Evolutionary conservation across 1,140 invertebrate species (phyloP), one percentile per base, ranked within the genome.

Genomic region (Bacillus rossius): DNA sequence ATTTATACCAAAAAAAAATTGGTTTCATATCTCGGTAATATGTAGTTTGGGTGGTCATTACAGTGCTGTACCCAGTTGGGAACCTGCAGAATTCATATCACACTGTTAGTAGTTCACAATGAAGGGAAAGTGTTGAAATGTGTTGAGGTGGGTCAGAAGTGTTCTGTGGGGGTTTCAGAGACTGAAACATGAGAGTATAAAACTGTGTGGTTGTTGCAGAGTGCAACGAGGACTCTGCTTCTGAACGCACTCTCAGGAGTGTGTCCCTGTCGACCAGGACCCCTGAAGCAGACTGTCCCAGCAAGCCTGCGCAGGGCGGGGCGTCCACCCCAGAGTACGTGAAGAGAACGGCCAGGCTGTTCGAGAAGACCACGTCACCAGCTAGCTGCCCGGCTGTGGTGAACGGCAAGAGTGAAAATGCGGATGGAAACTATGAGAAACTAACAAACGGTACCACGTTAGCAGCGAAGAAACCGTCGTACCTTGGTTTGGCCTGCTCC

Each of bases 401-500:
- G 14, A 25, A 29, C 34, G 48, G 8, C 23, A 29, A n/a, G 1
- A 50, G 20, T 50, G 37, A 50, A 50, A 17, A 25, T 14, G 8
- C n/a, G 14, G 48, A 50, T 25, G 23, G 25, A 26, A 16, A 8
- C 7, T 29, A 26, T 50, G 29, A 34, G 29, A 29, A 26, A n/a
- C 8, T 50, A 50, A 34, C 37, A n/a, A 50, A 50, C 34, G 48
- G 48, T 8, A 10, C 25, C 13, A 10, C 10, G 10, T 4, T 26
- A 23, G 23, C 53, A 40, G 34, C 13, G 1, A 79, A 77, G 60
- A 78, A 84, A 67, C 92, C 91, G 0, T 93, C 90, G 53, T 95
- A 95, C 71, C 74, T 95, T 43, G 89, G 87, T 67, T 75, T 95
- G 50, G 90, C 92, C 49, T 93, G 92, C 70, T 91, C 89, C 16